A percentile compares a stretch with the other conserved stretches of the same genome.
These are phyloP conservation scores for Thermophis baileyi DNA, from an alignment of 2,113 vertebrate genomes.

Conservation along the genomic window DNA sequence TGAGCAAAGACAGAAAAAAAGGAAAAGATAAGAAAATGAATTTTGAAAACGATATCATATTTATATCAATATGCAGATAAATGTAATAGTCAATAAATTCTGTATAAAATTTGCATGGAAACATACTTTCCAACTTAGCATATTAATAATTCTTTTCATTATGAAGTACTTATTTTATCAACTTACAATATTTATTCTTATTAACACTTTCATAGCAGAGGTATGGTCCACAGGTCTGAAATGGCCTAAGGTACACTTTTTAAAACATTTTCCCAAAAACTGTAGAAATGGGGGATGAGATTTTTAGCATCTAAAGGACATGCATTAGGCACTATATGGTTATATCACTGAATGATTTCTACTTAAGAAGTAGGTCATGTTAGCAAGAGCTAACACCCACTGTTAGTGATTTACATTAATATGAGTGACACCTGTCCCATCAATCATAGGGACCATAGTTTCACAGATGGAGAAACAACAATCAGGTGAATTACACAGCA, in stretches of 20 bases:
- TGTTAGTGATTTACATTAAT: conserved; percentile 70
- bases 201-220: conserved; percentile 8
- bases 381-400: conserved; percentile 13
- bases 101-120: not conserved
- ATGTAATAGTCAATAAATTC: not conserved
- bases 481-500: conserved; percentile 71
- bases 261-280: conserved; percentile 18
- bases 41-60: not conserved
- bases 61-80: conserved; percentile 1
- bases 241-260: conserved; percentile 33
- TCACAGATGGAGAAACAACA: conserved; percentile 86
- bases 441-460: conserved; percentile 72
- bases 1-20: not conserved
- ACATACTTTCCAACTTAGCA: not conserved
- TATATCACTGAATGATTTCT: not conserved
- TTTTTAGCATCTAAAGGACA: conserved; percentile 2
- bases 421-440: conserved; percentile 86
- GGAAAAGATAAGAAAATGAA: not conserved
- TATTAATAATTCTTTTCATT: conserved; percentile 29
- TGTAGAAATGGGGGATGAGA: not conserved
- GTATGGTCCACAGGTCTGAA: conserved; percentile 27
- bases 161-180: conserved; percentile 4
- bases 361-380: conserved; percentile 27
- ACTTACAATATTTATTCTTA: not conserved
- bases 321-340: not conserved